A percentile compares a stretch with the other conserved stretches of the same genome.
These are phyloP conservation scores for Aphelinus atriplicis DNA, from an alignment of 1,140 invertebrate genomes.

Conservation along the genomic window DNA sequence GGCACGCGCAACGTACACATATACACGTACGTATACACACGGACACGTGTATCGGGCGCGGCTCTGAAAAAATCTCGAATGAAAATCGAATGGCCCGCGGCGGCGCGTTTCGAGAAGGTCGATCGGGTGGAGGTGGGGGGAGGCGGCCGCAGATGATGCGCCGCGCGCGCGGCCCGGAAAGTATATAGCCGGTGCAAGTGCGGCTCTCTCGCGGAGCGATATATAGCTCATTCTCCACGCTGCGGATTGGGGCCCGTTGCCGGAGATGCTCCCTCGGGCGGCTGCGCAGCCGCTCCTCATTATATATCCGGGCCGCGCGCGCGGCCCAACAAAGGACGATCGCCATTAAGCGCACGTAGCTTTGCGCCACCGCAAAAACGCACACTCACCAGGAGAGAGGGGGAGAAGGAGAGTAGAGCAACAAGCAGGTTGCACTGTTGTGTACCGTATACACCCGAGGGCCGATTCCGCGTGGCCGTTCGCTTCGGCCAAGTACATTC, in stretches of 20 bases:
- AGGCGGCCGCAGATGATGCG: not conserved
- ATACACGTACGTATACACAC: too few relatives aligned
- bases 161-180: not conserved
- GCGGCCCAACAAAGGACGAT: slow-evolving; percentile 47
- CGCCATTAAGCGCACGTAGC: slow-evolving; percentile 47
- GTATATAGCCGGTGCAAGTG: not conserved
- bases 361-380: slow-evolving; percentile 1
- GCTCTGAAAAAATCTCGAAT: too few relatives aligned
- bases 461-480: too few relatives aligned
- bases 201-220: slow-evolving; percentile 1
- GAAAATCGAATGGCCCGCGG: too few relatives aligned
- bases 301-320: not conserved
- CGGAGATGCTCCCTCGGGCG: too few relatives aligned
- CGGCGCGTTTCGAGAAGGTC: not conserved
- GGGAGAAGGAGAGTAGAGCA: slow-evolving; percentile 39
- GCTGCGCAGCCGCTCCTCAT: slow-evolving; percentile 6
- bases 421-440: too few relatives aligned
- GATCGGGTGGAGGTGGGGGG: not conserved
- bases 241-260: not conserved
- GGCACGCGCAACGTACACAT: too few relatives aligned
- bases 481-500: too few relatives aligned
- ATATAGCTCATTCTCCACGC: slow-evolving; percentile 1
- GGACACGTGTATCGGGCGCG: too few relatives aligned
- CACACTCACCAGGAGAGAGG: slow-evolving; percentile 30
- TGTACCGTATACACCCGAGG: too few relatives aligned